Base-by-base conservation (phyloP, 1,140 invertebrate species). In the Papilio dardanus region DNA sequence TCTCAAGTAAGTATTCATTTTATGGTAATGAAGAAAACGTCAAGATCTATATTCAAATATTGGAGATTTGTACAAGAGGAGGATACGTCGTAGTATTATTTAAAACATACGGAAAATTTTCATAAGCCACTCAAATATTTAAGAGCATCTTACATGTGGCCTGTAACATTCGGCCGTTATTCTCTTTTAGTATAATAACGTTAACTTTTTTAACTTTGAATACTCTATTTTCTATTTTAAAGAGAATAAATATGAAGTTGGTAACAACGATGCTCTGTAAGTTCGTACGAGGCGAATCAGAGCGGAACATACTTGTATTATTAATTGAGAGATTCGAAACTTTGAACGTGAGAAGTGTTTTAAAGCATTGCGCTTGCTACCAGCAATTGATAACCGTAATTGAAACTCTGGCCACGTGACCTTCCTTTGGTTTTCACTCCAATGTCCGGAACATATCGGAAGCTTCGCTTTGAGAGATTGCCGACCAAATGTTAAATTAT, bases 341-440 rank as follows among this genome's bases (percentile, higher is more conserved):
- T 37, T 69, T 21, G 67, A 37, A 69, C 67, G 67, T 69, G 67
- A 37, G 33, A 35, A 69, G 67, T 69, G 67, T 69, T 69, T 69
- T 28, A 40, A 69, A 69, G 35, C 19, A 69, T 19, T 40, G n/a
- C 33, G 67, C 67, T 67, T 33, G 31, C 24, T 16, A 16, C 33
- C 42, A 24, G 30, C 35, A 37, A 37, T 37, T 37, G 35, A 37
- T 37, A 37, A 0, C 35, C 35, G 35, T 37, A 37, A 37, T 37
- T 37, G 10, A 37, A 37, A 12, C 35, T 37, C 35, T 37, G 35
- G 14, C 35, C 35, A 37, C 35, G 35, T 37, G 35, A 37, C 35
- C 35, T 37, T 37, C 35, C 35, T 37, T 35, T 37, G 16, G 3
- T n/a, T 62, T 28, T 4, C 12, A 62, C 54, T 62, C 54, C 54